phyloP scores from a whole-genome alignment of 1,140 invertebrate genomes.

The Sycophila sp. region DNA sequence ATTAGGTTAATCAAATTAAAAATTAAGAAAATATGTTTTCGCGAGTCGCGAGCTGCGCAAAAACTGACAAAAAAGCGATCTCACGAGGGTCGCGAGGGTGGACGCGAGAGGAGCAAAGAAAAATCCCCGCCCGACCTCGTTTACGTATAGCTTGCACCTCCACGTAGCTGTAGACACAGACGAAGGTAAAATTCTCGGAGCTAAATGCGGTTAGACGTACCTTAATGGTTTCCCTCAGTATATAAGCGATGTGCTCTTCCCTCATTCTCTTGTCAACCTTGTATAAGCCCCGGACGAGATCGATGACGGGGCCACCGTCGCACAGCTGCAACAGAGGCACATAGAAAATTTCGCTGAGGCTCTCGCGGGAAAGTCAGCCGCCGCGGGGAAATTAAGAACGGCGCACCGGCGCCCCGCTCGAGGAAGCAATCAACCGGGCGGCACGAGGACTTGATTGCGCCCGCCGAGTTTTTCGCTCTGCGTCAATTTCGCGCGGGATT shows the following conservation, averaged over 20 bases:
- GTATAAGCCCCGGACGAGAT: constrained; percentile 78
- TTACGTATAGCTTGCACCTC: neutral
- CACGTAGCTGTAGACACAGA: no score
- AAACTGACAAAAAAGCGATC: no score
- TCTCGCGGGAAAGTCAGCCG: neutral
- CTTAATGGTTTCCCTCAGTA: constrained; percentile 86
- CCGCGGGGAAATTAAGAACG: neutral
- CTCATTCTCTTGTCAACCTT: constrained; percentile 77
- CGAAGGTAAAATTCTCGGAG: no score
- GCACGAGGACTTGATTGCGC: no score
- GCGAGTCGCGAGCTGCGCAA: neutral
- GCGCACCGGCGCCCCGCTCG: neutral
- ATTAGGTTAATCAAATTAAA: constrained; percentile 19
- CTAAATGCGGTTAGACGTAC: constrained; percentile 60
- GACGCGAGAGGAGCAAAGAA: neutral
- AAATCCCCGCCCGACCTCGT: neutral
- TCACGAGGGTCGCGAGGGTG: no score
- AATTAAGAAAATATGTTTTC: constrained; percentile 6
- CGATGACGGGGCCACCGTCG: constrained; percentile 82
- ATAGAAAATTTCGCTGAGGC: neutral
- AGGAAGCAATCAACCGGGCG: constrained; percentile 63
- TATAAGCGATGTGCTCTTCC: constrained; percentile 88
- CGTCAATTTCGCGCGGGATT: constrained; percentile 36
- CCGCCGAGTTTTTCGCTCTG: no score
- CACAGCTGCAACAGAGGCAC: constrained; percentile 74